phyloP scores from a whole-genome alignment of 2,888 invertebrate genomes.

The Tipula confusa region DNA sequence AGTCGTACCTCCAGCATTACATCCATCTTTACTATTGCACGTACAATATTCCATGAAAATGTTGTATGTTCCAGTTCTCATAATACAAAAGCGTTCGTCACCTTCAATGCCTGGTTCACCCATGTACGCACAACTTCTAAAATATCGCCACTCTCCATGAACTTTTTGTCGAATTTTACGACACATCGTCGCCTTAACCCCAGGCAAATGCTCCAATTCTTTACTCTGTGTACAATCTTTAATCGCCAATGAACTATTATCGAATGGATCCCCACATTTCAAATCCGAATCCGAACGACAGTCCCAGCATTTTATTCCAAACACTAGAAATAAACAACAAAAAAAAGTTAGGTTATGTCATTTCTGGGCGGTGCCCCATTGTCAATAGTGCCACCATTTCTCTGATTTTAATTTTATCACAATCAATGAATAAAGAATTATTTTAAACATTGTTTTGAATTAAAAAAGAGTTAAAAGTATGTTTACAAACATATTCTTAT shows the following conservation, averaged over 20 bases:
- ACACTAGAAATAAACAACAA: constrained; percentile 52
- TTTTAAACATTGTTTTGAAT: no score
- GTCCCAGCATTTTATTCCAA: constrained; percentile 81
- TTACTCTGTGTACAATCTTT: constrained; percentile 67
- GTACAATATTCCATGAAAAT: constrained; percentile 93
- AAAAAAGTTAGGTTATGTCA: neutral
- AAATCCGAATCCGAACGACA: constrained; percentile 86
- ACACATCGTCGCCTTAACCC: constrained; percentile 76
- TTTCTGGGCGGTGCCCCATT: neutral
- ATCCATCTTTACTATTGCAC: constrained; percentile 88
- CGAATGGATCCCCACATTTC: constrained; percentile 88
- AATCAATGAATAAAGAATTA: no score
- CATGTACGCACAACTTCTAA: constrained; percentile 81
- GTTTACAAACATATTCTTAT: neutral
- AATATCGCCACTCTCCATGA: constrained; percentile 84
- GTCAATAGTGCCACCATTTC: no score
- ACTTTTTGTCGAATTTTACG: constrained; percentile 89
- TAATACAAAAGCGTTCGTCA: constrained; percentile 84
- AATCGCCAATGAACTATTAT: constrained; percentile 81
- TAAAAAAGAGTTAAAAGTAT: no score
- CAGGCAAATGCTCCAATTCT: constrained; percentile 62
- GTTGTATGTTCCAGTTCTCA: constrained; percentile 87
- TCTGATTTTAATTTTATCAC: no score
- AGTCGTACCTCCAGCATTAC: constrained; percentile 61
- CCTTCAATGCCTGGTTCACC: constrained; percentile 87